A percentile compares a stretch with the other conserved stretches of the same genome.
Evolutionary conservation across 1,140 invertebrate genomes (phyloP).

Genomic region (Camponotus pennsylvanicus): DNA sequence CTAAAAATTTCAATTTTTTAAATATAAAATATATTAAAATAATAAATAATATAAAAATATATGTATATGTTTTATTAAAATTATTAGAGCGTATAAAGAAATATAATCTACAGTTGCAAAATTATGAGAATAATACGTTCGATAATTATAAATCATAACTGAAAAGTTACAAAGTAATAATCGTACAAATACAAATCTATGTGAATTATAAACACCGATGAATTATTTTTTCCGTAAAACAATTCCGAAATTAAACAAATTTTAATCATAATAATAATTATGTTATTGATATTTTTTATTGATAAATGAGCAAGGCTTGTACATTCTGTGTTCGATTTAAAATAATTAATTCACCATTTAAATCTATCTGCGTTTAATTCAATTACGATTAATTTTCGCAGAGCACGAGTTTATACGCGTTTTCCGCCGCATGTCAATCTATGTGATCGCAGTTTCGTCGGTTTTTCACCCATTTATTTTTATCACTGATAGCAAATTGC

Average conservation of each 20-base stretch:
- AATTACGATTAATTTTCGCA: constrained; percentile 11
- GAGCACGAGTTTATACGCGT: not conserved
- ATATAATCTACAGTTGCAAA: no score
- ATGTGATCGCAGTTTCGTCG: not conserved
- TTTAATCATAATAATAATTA: not conserved
- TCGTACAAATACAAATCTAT: no score
- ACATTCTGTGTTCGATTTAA: not conserved
- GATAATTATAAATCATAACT: no score
- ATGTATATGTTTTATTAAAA: no score
- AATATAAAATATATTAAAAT: not conserved
- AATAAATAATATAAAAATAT: not conserved
- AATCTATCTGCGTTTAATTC: not conserved
- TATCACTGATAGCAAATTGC: constrained; percentile 37
- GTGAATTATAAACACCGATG: not conserved
- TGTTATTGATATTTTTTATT: not conserved
- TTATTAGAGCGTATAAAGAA: no score
- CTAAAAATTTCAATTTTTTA: not conserved
- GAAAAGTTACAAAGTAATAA: no score
- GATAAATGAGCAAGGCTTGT: not conserved
- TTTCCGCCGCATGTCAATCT: constrained; percentile 7
- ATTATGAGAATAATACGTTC: no score
- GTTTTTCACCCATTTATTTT: constrained; percentile 48
- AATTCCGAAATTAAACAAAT: not conserved
- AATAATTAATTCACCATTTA: not conserved
- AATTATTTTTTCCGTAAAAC: not conserved